Evolutionary conservation across 2,888 invertebrate species (phyloP).

Genomic region (Morpho helenor): DNA sequence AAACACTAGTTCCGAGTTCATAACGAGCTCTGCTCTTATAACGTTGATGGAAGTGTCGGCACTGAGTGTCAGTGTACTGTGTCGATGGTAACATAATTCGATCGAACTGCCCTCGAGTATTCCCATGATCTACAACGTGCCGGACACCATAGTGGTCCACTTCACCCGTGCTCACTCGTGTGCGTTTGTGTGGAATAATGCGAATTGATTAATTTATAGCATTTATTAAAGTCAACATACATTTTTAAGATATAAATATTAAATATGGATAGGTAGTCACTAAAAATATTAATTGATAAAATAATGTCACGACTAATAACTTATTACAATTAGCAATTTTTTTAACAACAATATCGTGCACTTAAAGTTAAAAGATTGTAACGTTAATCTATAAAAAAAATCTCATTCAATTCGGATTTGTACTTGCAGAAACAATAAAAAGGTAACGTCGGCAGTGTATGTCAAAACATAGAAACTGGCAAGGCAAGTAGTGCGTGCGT

Average conservation of each 20-base stretch:
- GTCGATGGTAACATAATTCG: conserved; percentile 22
- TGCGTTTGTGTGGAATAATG: conserved; percentile 62
- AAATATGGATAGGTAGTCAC: conserved; percentile 67
- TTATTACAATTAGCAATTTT: conserved; percentile 75
- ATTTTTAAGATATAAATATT: conserved; percentile 32
- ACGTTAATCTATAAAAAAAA: conserved; percentile 70
- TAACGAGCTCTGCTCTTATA: too few relatives aligned
- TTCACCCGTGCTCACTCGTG: conserved; percentile 1
- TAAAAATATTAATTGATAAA: conserved; percentile 64
- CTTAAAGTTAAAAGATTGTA: conserved; percentile 75
- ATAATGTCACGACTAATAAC: conserved; percentile 73
- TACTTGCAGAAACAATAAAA: conserved; percentile 70
- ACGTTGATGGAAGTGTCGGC: too few relatives aligned
- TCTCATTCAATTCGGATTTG: conserved; percentile 77
- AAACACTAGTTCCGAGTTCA: too few relatives aligned
- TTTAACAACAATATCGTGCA: conserved; percentile 74
- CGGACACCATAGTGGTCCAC: too few relatives aligned
- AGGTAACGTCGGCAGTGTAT: conserved; percentile 69
- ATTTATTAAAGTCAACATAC: conserved; percentile 69
- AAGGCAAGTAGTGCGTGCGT: conserved; percentile 75
- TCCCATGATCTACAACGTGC: too few relatives aligned
- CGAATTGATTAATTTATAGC: conserved; percentile 72
- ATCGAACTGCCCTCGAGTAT: neutral
- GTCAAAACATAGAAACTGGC: conserved; percentile 77
- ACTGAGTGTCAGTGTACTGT: conserved; percentile 44